These are phyloP conservation scores for Pristionchus maxplancki DNA, from an alignment of 2,888 invertebrate species.

Conservation along the genomic window DNA sequence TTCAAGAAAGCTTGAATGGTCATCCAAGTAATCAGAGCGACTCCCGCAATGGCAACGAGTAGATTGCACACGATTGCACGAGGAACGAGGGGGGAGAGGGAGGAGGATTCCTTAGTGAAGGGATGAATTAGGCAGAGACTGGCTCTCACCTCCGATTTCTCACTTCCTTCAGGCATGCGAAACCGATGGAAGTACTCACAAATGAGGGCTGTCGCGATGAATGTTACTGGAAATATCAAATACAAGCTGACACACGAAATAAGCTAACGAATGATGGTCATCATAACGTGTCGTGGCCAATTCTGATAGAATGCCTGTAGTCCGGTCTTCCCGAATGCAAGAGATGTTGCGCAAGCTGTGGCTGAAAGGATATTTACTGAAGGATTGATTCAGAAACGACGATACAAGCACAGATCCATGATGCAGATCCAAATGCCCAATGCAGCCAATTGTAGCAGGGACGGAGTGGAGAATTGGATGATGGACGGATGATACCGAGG, in stretches of 20 bases:
- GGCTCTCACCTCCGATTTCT: not conserved
- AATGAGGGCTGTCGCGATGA: conserved; percentile 13
- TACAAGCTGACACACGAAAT: too few species aligned
- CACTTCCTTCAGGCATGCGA: not conserved
- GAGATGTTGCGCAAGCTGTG: not conserved
- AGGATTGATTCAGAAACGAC: not conserved
- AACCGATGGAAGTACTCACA: conserved; percentile 47
- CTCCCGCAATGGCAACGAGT: not conserved
- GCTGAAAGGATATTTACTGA: not conserved
- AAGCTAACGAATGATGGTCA: not conserved
- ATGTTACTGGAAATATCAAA: not conserved
- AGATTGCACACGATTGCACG: conserved; percentile 31
- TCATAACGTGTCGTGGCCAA: conserved; percentile 26
- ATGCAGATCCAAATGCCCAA: not conserved
- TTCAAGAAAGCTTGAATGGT: not conserved
- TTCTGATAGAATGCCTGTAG: conserved; percentile 34
- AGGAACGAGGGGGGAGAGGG: conserved; percentile 29
- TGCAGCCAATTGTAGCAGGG: conserved; percentile 41
- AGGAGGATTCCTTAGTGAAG: not conserved
- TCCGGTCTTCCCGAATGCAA: conserved; percentile 39
- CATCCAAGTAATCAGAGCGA: conserved; percentile 44
- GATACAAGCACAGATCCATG: conserved; percentile 48
- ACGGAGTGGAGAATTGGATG: not conserved
- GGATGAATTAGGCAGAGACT: not conserved
- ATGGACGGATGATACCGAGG: not conserved